Percentiles rank a stretch among this genome's conserved stretches.
Evolutionary conservation across 2,113 vertebrate genomes (phyloP).

Genomic region (Macaca mulatta): DNA sequence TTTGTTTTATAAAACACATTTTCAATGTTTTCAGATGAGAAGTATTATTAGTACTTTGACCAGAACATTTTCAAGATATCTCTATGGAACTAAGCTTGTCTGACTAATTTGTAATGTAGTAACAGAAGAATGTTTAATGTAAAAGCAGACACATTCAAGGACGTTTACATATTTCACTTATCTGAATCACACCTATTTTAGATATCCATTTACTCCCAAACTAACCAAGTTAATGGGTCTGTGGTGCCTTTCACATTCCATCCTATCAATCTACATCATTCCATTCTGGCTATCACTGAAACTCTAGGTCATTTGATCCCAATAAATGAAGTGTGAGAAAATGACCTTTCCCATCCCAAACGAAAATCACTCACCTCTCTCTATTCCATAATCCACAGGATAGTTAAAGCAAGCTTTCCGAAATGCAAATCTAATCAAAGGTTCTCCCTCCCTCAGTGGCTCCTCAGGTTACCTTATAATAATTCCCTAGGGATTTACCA

Average conservation of each 20-base stretch:
- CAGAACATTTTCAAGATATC: slow-evolving; percentile 7
- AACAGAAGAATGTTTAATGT: background rate
- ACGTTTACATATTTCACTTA: background rate
- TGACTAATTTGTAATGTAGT: background rate
- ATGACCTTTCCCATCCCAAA: background rate
- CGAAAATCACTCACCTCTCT: background rate
- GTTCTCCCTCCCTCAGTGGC: background rate
- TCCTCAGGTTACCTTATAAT: background rate
- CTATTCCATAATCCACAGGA: background rate
- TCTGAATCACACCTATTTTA: background rate
- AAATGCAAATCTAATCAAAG: background rate
- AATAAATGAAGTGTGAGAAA: background rate
- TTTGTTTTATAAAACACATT: background rate
- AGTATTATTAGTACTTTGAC: background rate
- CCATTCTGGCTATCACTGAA: background rate
- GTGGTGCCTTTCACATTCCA: background rate
- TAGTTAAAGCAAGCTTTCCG: background rate
- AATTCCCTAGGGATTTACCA: background rate
- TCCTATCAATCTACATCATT: background rate
- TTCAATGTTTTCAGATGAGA: slow-evolving; percentile 29
- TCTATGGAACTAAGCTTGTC: background rate
- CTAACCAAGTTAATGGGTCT: background rate
- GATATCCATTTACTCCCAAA: background rate
- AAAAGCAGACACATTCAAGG: background rate
- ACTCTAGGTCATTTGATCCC: background rate